Evolutionary conservation across 2,113 vertebrate genomes (phyloP), one percentile per base, ranked within the genome.

Genomic region (Carlito syrichta): DNA sequence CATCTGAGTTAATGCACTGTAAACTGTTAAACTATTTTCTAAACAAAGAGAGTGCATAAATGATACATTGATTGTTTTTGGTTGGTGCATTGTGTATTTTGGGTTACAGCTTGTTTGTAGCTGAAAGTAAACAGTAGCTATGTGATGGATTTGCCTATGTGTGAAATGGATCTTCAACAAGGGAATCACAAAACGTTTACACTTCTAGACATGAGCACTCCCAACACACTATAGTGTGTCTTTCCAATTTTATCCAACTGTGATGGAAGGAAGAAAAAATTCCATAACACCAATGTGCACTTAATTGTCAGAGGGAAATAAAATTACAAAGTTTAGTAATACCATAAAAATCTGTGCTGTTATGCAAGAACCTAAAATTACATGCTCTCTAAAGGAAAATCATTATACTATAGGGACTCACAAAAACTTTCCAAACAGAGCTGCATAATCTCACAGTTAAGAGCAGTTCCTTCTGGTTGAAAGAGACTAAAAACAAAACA

Each of bases 291-390:
- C 98, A 89, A 87, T 98, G 88, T 97, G 95, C 97, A 97, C 96
- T 98, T 98, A 99, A 99, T 98, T 98, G 98, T 98, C 98, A 98
- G 81, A 98, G 97, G 89, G 97, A 98, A 98, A 98, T 98, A 99
- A 99, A 98, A 98, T 98, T 97, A 98, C 19, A 19, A 98, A 98
- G 93, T 98, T 98, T 98, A 98, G 97, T 98, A 98, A 98, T 98
- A 97, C 94, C 96, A 97, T 98, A 98, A 98, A 98, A 98, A 98
- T 98, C 82, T 98, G 96, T 97, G 95, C 94, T 89, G 96, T 97
- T 99, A 98, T 98, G 97, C 98, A 98, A 98, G 97, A 98, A 97
- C 97, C 97, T 98, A 98, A 98, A 98, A 98, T 98, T 97, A 96
- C 97, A 98, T 97, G 97, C 94, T 98, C 97, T 98, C 98, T 97